Evolutionary conservation across 1,140 invertebrate genomes (phyloP), one percentile per base, ranked within the genome.

Genomic region (Papilio dardanus): DNA sequence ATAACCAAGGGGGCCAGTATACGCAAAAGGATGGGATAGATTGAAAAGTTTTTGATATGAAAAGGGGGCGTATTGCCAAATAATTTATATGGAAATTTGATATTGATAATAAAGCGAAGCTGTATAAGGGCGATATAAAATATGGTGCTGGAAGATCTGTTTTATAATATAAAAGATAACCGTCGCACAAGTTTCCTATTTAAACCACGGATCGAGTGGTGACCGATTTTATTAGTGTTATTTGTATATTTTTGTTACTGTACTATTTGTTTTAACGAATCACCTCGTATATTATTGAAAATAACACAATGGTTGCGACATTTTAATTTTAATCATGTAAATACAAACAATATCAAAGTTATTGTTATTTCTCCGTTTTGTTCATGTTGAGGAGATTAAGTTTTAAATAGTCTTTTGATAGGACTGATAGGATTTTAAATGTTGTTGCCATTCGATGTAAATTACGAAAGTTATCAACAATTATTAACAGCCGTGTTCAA

Each of bases 61-160:
- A 66, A 76, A 58, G 69, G 71, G 77, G 68, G 77, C 73, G 76
- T 85, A 76, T 75, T 78, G 79, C 80, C 66, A 79, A 73, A 77
- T 75, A 79, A 79, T 75, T n/a, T n/a, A n/a, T 77, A 76, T 42
- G 50, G 69, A n/a, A n/a, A n/a, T n/a, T n/a, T n/a, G n/a, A 81
- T 74, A 77, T 71, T 71, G 68, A 19, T 54, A 76, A 75, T 83
- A 84, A 82, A 74, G 77, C 5, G 28, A 69, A 37, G 35, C 76
- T 77, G 69, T 76, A 71, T 71, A 77, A 78, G 78, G 80, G 78
- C 81, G 79, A 81, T 83, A 77, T 86, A 83, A 83, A 81, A 81
- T 80, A 86, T 91, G 90, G 90, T 92, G 90, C 90, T 92, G 86
- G 86, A 87, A 91, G 90, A 92, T 92, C 90, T 92, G 88, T 86